These are phyloP conservation scores for Sarcophaga subvicina DNA, from an alignment of 2,888 invertebrate genomes.

Conservation along the genomic window DNA sequence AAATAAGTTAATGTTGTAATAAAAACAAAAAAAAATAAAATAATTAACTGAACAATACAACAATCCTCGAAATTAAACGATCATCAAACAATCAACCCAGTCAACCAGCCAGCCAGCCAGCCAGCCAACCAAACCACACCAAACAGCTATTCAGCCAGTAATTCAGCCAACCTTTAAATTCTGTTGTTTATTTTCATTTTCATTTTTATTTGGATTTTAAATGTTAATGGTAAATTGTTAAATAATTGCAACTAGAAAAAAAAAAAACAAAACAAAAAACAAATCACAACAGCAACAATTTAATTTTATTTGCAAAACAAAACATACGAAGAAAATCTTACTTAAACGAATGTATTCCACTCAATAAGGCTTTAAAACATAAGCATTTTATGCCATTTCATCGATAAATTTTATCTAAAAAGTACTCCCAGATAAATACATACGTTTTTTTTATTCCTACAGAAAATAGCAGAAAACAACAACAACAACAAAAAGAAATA, in stretches of 20 bases:
- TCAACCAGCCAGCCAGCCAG: background rate
- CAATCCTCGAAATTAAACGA: too few relatives aligned
- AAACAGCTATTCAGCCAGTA: conserved; percentile 16
- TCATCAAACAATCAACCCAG: too few relatives aligned
- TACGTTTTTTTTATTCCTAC: conserved; percentile 32
- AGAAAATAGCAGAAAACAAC: conserved; percentile 26
- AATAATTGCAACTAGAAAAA: background rate
- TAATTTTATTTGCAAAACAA: conserved; percentile 16
- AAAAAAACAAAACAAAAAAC: conserved; percentile 18
- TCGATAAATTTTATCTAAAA: conserved; percentile 43
- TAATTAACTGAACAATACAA: conserved; percentile 32
- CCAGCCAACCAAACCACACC: conserved; percentile 14
- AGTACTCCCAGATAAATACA: conserved; percentile 53
- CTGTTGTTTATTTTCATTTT: background rate
- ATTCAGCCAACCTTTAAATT: conserved; percentile 45
- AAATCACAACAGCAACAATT: conserved; percentile 38
- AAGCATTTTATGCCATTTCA: conserved; percentile 45
- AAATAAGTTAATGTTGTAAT: conserved; percentile 6
- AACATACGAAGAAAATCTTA: background rate
- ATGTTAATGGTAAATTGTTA: conserved; percentile 66
- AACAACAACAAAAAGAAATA: conserved; percentile 7
- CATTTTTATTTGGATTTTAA: conserved; percentile 25
- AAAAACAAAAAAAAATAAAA: conserved; percentile 22
- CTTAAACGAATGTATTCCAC: conserved; percentile 57
- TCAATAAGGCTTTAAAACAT: conserved; percentile 23